Base-by-base conservation (phyloP, 2,888 invertebrate species). In the Dinocampus coccinellae region DNA sequence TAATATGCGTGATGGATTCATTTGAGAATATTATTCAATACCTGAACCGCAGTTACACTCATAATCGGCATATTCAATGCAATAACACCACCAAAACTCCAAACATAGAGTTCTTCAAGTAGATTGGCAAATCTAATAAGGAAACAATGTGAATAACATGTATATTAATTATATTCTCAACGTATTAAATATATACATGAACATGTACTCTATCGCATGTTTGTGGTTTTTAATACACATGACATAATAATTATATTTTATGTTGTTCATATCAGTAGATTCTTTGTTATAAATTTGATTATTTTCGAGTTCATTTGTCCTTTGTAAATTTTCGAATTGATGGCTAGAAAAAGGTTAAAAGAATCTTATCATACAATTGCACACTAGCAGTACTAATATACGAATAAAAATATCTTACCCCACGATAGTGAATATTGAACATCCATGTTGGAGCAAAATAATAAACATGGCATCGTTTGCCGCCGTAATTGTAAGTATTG, bases 391-490 rank as follows among this genome's bases (percentile, higher is more conserved):
- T n/a, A n/a, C n/a, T n/a, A n/a, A n/a, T n/a, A n/a, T n/a, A n/a
- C n/a, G n/a, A n/a, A n/a, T n/a, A n/a, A n/a, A n/a, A n/a, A n/a
- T n/a, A n/a, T n/a, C n/a, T 26, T 57, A 57, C 57, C 57, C 29
- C 13, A 57, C 57, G n/a, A 57, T 29, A 26, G 24, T 16, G 39
- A 71, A 71, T 10, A 66, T 20, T 13, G 65, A 36, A 13, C 71
- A 71, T 3, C 26, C 52, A 29, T 71, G 71, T 24, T 71, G 57
- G 3, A 66, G 29, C n/a, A 66, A 61, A 24, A 66, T 33, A 24
- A 71, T 39, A n/a, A n/a, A n/a, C n/a, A n/a, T n/a, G n/a, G n/a
- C n/a, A n/a, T n/a, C n/a, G n/a, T n/a, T n/a, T 24, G 52, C 60
- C 16, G 34, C 36, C 16, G 65, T 66, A 9, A 66, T 66, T 34